Conservation (phyloP, 1,140 invertebrate genomes). For the Sycophila sp. region DNA sequence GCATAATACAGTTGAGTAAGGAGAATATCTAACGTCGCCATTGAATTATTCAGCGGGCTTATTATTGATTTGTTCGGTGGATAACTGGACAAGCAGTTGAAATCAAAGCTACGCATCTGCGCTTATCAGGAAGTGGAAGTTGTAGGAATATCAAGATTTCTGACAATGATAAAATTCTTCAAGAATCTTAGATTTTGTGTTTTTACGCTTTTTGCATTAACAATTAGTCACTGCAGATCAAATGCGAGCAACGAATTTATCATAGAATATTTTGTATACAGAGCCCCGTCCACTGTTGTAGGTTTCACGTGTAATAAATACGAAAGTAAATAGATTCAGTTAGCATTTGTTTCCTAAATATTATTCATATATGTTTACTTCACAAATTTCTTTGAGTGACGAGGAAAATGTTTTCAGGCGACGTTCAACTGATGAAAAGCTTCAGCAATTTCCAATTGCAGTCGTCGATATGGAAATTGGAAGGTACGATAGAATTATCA, state of each 20-base stretch:
- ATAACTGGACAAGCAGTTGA: not conserved
- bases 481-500: not conserved
- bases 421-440: not conserved
- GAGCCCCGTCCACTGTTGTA: conserved; percentile 8
- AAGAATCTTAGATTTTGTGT: not conserved
- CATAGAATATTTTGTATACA: conserved; percentile 7
- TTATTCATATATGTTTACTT: too few species aligned
- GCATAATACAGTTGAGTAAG: not conserved
- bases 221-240: not conserved
- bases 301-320: conserved; percentile 6
- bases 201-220: not conserved
- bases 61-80: not conserved
- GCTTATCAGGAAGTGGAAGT: not conserved
- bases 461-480: not conserved
- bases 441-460: not conserved
- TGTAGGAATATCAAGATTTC: too few species aligned
- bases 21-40: not conserved
- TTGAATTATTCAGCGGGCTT: not conserved
- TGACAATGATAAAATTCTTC: not conserved
- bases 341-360: not conserved
- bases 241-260: conserved; percentile 4
- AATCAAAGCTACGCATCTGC: not conserved
- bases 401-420: conserved; percentile 7
- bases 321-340: not conserved
- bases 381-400: too few species aligned